Conservation (phyloP, 2,113 vertebrate species). For the Leptobrachium leishanense region DNA sequence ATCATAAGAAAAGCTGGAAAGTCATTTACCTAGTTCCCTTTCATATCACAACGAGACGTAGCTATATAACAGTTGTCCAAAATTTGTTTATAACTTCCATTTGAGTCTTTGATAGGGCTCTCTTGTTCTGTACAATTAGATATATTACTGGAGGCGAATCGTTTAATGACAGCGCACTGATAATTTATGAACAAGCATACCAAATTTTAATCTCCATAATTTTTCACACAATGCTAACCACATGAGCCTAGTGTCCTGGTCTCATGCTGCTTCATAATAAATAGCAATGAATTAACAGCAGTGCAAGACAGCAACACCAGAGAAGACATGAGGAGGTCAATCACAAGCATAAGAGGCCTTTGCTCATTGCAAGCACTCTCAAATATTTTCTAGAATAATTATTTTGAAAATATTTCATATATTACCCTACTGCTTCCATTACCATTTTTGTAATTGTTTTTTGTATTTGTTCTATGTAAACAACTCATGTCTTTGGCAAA, state of each 20-base stretch:
- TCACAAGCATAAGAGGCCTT: no score
- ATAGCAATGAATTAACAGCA: constrained; percentile 50
- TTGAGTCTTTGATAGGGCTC: constrained; percentile 15
- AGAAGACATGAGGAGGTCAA: constrained; percentile 5
- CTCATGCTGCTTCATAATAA: constrained; percentile 32
- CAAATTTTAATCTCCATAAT: constrained; percentile 38
- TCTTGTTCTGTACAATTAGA: constrained; percentile 31
- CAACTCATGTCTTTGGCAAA: no score
- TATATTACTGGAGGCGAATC: constrained; percentile 5
- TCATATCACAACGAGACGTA: constrained; percentile 36
- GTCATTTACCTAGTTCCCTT: constrained; percentile 36
- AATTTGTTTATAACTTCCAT: constrained; percentile 24
- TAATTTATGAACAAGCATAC: neutral
- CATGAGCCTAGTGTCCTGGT: constrained; percentile 25
- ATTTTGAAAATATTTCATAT: no score
- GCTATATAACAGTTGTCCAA: constrained; percentile 30
- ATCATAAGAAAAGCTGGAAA: constrained; percentile 1
- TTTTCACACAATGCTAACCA: constrained; percentile 47
- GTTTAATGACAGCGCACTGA: constrained; percentile 12
- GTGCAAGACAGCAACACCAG: constrained; percentile 7
- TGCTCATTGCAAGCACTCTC: no score
- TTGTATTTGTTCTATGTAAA: no score
- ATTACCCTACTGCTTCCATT: no score
- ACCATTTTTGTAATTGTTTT: no score
- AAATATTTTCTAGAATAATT: no score